These are phyloP conservation scores for Gari tellinella DNA, from an alignment of 2,888 invertebrate genomes.

Conservation along the genomic window DNA sequence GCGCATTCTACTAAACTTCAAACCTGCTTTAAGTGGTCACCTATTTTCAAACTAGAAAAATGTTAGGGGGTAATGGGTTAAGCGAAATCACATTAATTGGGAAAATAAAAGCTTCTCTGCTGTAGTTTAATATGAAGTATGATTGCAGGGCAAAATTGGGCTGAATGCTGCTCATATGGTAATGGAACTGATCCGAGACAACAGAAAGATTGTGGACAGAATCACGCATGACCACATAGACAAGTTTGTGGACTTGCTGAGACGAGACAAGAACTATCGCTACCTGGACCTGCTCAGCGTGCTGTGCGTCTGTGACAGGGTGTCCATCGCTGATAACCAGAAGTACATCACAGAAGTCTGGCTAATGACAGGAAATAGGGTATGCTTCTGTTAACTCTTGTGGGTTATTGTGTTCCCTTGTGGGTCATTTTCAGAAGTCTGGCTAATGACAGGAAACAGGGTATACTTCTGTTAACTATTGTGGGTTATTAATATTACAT, in stretches of 20 bases:
- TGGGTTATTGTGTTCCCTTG: too few relatives aligned
- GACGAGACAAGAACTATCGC: constrained; percentile 80
- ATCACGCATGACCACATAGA: constrained; percentile 81
- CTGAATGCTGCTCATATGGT: constrained; percentile 83
- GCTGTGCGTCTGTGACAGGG: constrained; percentile 83
- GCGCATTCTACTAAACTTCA: too few relatives aligned
- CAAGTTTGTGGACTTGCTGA: constrained; percentile 79
- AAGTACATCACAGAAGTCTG: constrained; percentile 81
- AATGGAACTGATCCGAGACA: constrained; percentile 83
- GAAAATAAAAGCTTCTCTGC: too few relatives aligned
- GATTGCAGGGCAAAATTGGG: constrained; percentile 80
- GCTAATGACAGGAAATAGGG: constrained; percentile 75
- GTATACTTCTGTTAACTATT: constrained; percentile 43
- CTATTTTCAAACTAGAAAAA: too few relatives aligned
- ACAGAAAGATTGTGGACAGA: constrained; percentile 83
- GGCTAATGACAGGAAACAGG: constrained; percentile 75
- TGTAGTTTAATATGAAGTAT: too few relatives aligned
- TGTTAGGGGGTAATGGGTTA: too few relatives aligned
- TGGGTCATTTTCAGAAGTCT: too few relatives aligned
- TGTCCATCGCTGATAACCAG: constrained; percentile 83
- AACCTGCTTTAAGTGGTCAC: too few relatives aligned
- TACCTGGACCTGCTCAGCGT: constrained; percentile 82
- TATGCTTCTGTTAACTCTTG: constrained; percentile 28
- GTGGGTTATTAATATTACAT: too few relatives aligned
- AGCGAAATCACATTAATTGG: too few relatives aligned